Conservation (phyloP, 1,140 invertebrate genomes). For the Hetaerina americana region DNA sequence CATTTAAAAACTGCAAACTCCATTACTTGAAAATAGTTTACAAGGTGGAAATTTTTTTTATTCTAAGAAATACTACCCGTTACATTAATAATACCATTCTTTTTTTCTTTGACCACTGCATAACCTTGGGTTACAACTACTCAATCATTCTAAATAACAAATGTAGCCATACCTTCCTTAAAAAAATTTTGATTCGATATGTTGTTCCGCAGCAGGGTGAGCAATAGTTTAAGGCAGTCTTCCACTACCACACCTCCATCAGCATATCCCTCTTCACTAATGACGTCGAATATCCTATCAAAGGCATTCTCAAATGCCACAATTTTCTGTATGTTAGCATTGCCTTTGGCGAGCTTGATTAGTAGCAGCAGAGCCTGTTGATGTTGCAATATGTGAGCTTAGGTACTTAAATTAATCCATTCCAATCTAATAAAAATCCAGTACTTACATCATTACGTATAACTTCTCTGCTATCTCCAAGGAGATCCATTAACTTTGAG, state of each 20-base stretch:
- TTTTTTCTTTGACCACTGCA: too few species aligned
- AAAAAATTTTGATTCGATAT: slow-evolving; percentile 98
- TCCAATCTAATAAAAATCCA: background rate
- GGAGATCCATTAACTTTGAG: slow-evolving; percentile 91
- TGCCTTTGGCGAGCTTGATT: slow-evolving; percentile 85
- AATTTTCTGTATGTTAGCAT: slow-evolving; percentile 98
- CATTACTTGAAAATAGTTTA: too few species aligned
- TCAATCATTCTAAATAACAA: too few species aligned
- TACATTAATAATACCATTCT: too few species aligned
- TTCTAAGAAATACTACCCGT: too few species aligned
- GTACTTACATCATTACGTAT: slow-evolving; percentile 80
- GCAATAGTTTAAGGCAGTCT: slow-evolving; percentile 90
- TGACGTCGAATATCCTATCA: slow-evolving; percentile 87
- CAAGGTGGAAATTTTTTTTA: too few species aligned
- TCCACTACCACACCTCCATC: slow-evolving; percentile 97
- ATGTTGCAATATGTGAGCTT: too few species aligned
- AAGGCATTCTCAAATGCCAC: slow-evolving; percentile 99
- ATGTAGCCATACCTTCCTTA: slow-evolving; percentile 82
- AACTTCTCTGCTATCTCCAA: slow-evolving; percentile 87
- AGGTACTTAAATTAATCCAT: background rate
- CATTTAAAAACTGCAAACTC: too few species aligned
- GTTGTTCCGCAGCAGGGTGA: slow-evolving; percentile 91
- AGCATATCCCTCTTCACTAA: slow-evolving; percentile 78
- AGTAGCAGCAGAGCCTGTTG: slow-evolving; percentile 71
- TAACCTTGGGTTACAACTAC: too few species aligned